Conservation (phyloP, 2,797 vertebrate genomes). For the Pipistrellus pygmaeus region DNA sequence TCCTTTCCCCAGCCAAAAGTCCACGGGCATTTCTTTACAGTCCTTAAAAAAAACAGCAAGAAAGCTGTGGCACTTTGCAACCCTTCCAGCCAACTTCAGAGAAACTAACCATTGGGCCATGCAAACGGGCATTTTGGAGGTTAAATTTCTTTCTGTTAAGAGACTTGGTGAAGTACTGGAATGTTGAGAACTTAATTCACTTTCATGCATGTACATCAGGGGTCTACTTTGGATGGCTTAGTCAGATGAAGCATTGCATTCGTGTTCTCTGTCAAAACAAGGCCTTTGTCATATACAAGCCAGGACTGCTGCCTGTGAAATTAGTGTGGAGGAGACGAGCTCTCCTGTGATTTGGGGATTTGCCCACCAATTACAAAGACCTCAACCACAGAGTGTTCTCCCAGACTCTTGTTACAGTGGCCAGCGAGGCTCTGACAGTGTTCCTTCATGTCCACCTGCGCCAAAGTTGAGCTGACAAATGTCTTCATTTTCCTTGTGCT, state of each 20-base stretch:
- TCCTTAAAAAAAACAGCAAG: background rate
- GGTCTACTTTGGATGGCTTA: constrained; percentile 9
- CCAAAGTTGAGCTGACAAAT: constrained; percentile 53
- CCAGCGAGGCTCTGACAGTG: constrained; percentile 34
- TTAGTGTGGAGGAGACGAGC: rapidly evolving
- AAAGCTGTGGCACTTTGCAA: background rate
- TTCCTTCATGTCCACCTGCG: constrained; percentile 66
- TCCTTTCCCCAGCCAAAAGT: background rate
- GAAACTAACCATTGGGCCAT: background rate
- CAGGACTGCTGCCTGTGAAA: background rate
- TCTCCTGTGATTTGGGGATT: constrained; percentile 52
- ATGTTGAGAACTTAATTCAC: background rate
- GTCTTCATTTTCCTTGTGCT: constrained; percentile 72
- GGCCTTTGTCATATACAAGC: constrained; percentile 35
- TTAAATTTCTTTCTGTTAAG: constrained; percentile 32
- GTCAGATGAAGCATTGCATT: constrained; percentile 2
- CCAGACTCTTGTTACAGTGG: background rate
- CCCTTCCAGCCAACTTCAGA: background rate
- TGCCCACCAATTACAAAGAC: constrained; percentile 46
- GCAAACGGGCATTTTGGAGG: background rate
- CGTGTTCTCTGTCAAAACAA: constrained; percentile 47
- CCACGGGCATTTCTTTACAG: background rate
- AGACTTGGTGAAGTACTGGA: background rate
- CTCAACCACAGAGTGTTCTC: constrained; percentile 37
- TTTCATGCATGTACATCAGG: background rate